Conservation (phyloP, 2,888 invertebrate species). For the Coelopa pilipes region DNA sequence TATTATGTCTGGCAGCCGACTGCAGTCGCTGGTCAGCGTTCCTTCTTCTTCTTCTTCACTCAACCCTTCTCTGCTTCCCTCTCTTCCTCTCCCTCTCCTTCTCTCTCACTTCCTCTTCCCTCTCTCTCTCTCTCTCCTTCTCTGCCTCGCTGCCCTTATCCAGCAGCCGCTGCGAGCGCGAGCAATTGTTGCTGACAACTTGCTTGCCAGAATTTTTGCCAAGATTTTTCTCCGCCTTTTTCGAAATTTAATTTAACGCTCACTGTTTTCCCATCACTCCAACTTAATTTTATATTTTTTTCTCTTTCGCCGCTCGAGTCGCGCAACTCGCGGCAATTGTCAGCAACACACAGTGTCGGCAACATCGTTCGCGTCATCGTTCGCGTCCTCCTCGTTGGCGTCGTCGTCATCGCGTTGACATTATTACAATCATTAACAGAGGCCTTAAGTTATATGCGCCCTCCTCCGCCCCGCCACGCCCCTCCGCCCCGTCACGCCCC, state of each 20-base stretch:
- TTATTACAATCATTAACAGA: constrained; percentile 12
- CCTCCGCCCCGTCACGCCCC: background rate
- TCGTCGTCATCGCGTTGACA: background rate
- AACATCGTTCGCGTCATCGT: background rate
- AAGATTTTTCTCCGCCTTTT: too few relatives aligned
- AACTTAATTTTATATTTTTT: too few relatives aligned
- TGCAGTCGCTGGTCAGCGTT: too few relatives aligned
- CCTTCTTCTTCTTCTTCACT: too few relatives aligned
- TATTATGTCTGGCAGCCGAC: too few relatives aligned
- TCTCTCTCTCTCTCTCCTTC: too few relatives aligned
- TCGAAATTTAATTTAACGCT: too few relatives aligned
- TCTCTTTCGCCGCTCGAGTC: background rate
- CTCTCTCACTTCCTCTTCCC: too few relatives aligned
- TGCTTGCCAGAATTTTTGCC: background rate
- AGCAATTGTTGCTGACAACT: constrained; percentile 7
- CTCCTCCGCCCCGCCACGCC: background rate
- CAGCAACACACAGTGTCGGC: background rate
- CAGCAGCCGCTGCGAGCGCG: background rate
- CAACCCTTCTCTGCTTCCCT: too few relatives aligned
- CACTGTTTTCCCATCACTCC: too few relatives aligned
- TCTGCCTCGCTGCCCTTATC: too few relatives aligned
- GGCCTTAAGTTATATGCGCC: constrained; percentile 11
- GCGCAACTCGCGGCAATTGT: background rate
- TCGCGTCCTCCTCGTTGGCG: background rate
- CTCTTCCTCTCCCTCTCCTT: too few relatives aligned